Percentiles rank a stretch among this genome's conserved stretches.
Evolutionary conservation across 2,797 vertebrate genomes (phyloP).

Genomic region (Onychomys leucogaster): DNA sequence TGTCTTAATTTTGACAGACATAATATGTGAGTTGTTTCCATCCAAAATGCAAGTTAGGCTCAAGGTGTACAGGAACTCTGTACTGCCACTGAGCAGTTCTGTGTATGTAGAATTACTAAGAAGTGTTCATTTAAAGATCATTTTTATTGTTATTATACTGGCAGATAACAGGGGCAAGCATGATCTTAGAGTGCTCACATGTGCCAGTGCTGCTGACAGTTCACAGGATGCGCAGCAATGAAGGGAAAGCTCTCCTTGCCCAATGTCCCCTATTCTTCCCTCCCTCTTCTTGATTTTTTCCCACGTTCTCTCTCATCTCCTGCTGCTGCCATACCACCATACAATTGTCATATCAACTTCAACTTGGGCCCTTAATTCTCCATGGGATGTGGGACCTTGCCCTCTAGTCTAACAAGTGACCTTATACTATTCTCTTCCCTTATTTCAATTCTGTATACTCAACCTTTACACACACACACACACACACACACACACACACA

Average conservation of each 20-base stretch:
- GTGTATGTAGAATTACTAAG: neutral
- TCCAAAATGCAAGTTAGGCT: neutral
- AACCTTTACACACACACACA: neutral
- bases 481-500: too few relatives aligned
- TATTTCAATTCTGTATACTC: constrained; percentile 36
- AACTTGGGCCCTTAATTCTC: neutral
- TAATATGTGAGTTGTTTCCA: neutral
- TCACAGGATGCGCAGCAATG: too few relatives aligned
- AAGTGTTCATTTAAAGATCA: constrained; percentile 2
- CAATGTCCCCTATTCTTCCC: neutral
- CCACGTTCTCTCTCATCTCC: neutral
- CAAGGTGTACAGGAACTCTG: neutral
- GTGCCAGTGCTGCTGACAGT: rapidly evolving
- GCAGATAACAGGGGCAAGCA: neutral
- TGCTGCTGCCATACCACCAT: neutral
- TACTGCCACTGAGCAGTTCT: neutral
- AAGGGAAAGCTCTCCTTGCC: neutral
- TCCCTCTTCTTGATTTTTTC: too few relatives aligned
- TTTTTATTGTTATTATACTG: neutral
- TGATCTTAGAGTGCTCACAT: neutral
- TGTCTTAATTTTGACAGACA: constrained; percentile 21
- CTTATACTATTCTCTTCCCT: neutral
- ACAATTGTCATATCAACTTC: neutral
- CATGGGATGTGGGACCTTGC: neutral
- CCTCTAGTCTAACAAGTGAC: neutral